Evolutionary conservation across 2,888 invertebrate genomes (phyloP), one percentile per base, ranked within the genome.

Genomic region (Tolmerus cingulatus): DNA sequence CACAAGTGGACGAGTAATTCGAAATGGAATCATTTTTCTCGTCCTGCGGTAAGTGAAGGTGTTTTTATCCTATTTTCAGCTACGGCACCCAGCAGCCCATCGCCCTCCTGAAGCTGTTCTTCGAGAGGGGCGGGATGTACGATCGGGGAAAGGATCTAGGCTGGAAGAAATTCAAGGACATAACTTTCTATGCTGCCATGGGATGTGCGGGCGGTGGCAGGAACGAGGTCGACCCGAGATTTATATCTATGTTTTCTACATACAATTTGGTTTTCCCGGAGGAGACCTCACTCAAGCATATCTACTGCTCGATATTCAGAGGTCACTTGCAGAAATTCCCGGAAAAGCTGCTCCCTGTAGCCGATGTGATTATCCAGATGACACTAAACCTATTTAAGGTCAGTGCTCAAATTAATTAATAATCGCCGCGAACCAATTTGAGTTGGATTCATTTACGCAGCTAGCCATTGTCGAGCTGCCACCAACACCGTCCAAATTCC

Each of bases 61-160:
- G 4, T 66, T 27, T 19, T 66, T 66, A 12, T 66, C 0, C 12
- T 14, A 12, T 9, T 23, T 66, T 2, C 16, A 93, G 92, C 0
- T 98, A 98, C 91, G 98, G 98, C 0, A 98, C 98, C 0, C 98
- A 98, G 91, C 98, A 98, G 91, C 98, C 98, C 0, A 97, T 98
- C 89, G 98, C 98, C 0, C 93, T 98, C 55, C 92, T 98, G n/a
- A 98, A 98, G 91, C 93, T 98, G 14, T 92, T 98, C n/a, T 95
- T 98, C 88, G 98, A 98, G 92, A 95, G 95, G 88, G 96, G 96
- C 87, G 98, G 98, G 23, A 95, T 98, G 92, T 98, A 97, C 91
- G 97, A 97, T 92, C 94, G 97, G 86, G 97, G 96, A 37, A 97
- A 97, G 91, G 97, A 98, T 91, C 94, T 98, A 5, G 97, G 95